Evolutionary conservation across 1,140 invertebrate genomes (phyloP), one percentile per base, ranked within the genome.

Genomic region (Trypoxylus dichotomus): DNA sequence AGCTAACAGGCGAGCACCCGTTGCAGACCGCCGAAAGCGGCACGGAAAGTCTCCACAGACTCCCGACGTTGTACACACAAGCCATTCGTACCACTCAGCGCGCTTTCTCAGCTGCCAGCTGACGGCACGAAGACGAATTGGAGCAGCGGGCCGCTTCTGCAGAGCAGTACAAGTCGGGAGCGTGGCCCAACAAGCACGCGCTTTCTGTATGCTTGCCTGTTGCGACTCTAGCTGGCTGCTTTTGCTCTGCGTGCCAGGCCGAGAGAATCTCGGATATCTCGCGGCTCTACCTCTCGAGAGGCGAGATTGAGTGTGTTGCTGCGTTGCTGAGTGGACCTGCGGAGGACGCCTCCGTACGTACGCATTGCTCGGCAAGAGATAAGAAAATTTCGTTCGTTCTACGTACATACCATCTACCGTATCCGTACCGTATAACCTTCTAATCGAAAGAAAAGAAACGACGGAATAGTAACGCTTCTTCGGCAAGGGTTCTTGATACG

Each of bases 91-190:
- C 47, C 47, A 19, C 3, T 19, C 47, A 15, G 47, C 19, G 15
- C 19, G 47, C 47, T 15, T 54, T 54, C 10, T 37, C 32, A 37
- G 32, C 32, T 54, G 47, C 47, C 47, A 54, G 47, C 47, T 54
- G 47, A 54, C 47, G 47, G 47, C 47, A 54, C 47, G 47, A 54
- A 54, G 47, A 54, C 47, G 47, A 54, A 19, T 54, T 54, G 47
- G 47, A 54, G 32, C 32, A 37, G 32, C 47, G 47, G n/a, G 19
- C 47, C 47, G 47, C 19, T 54, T 54, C 47, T 54, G 47, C 47
- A 37, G 32, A 37, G 32, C 32, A 54, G 47, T 54, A 15, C 13
- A 54, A 54, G 47, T 54, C 47, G 19, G 47, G 15, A 54, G 47
- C 19, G 47, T 54, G 47, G 15, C 47, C 47, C 47, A 54, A 19